phyloP scores from a whole-genome alignment of 2,888 invertebrate genomes.

The Lycaena phlaeas region DNA sequence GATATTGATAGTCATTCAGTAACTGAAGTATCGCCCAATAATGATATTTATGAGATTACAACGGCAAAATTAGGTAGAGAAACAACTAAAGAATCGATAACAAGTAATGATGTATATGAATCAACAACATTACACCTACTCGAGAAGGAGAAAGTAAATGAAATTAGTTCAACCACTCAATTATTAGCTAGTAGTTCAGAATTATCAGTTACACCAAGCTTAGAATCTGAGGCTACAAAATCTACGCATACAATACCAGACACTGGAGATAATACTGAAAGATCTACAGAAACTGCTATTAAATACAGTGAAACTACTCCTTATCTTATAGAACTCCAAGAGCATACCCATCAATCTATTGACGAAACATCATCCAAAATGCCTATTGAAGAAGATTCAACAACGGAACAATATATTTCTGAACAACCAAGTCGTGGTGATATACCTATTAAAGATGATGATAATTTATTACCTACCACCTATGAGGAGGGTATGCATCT shows the following conservation, averaged over 20 bases:
- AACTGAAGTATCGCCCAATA: not conserved
- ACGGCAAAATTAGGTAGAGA: not conserved
- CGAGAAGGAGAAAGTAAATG: not conserved
- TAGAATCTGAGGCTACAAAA: not conserved
- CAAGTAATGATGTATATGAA: not conserved
- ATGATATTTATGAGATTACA: not conserved
- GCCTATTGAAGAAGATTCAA: conserved; percentile 20
- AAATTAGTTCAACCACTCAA: not conserved
- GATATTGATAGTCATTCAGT: not conserved
- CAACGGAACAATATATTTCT: conserved; percentile 18
- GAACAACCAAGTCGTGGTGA: conserved; percentile 24
- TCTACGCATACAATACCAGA: conserved; percentile 2
- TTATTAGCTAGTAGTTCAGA: not conserved
- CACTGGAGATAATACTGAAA: not conserved
- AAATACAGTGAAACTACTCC: conserved; percentile 30
- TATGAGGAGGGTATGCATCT: conserved; percentile 12
- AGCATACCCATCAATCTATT: conserved; percentile 38
- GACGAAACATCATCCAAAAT: conserved; percentile 26
- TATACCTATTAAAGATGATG: conserved; percentile 19
- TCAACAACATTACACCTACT: not conserved
- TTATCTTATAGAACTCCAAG: conserved; percentile 43
- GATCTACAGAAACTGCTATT: conserved; percentile 14
- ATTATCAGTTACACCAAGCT: not conserved
- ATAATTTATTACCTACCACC: not conserved
- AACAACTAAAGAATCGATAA: not conserved